A percentile compares a stretch with the other conserved stretches of the same genome.
phyloP scores from a whole-genome alignment of 1,140 invertebrate species.

The Prorops nasuta region DNA sequence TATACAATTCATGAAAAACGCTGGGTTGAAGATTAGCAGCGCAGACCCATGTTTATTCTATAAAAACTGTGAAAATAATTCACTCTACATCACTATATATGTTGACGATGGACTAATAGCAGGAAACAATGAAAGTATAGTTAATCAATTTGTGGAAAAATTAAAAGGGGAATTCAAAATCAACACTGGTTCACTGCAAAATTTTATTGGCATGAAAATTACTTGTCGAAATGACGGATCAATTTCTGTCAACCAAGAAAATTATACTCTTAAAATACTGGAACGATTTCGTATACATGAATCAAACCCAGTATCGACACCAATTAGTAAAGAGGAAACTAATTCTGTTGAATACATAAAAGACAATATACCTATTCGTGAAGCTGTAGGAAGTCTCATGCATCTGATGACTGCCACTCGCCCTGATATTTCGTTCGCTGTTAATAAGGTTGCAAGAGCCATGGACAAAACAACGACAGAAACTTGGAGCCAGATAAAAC shows the following conservation, averaged over 20 bases:
- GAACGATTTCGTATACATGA: not conserved
- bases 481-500: not conserved
- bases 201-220: constrained; percentile 1
- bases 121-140: not conserved
- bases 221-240: not conserved
- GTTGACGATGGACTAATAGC: not conserved
- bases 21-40: not conserved
- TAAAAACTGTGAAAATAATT: not conserved
- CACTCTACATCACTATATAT: not conserved
- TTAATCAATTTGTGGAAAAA: not conserved
- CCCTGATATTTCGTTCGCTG: not conserved
- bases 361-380: not conserved
- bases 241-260: not conserved
- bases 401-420: not conserved
- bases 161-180: not conserved
- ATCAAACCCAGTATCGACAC: not conserved
- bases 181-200: not conserved
- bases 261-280: not conserved
- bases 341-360: not conserved
- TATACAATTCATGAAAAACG: not conserved
- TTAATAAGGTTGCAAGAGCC: not conserved
- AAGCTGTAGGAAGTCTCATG: not conserved
- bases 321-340: not conserved
- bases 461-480: not conserved
- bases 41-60: not conserved